phyloP scores from a whole-genome alignment of 2,113 vertebrate species.

The Notothenia rossii region DNA sequence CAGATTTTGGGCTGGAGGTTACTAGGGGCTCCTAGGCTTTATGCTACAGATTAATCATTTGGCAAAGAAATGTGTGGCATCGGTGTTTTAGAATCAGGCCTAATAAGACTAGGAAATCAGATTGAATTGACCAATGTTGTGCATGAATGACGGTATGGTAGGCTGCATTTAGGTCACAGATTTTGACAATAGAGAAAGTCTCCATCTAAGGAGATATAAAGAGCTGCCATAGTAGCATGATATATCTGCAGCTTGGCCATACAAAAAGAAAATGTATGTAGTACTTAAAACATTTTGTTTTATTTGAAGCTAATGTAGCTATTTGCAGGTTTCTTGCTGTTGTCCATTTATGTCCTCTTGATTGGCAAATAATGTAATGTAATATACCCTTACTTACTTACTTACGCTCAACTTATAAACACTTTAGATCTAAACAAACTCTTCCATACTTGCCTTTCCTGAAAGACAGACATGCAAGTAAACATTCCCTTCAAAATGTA shows the following conservation, averaged over 20 bases:
- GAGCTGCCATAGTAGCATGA: not conserved
- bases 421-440: not conserved
- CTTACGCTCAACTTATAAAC: not conserved
- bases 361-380: too few relatives aligned
- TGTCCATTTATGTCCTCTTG: too few relatives aligned
- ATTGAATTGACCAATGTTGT: not conserved
- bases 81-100: slow-evolving; percentile 4
- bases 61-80: slow-evolving; percentile 2
- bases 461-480: not conserved
- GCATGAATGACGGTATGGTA: not conserved
- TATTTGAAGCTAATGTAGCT: too few relatives aligned
- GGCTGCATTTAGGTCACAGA: too few relatives aligned
- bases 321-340: too few relatives aligned
- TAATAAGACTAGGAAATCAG: not conserved
- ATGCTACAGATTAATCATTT: slow-evolving; percentile 35
- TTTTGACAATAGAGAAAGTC: too few relatives aligned
- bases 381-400: not conserved
- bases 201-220: too few relatives aligned
- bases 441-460: not conserved
- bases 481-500: slow-evolving; percentile 4
- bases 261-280: too few relatives aligned
- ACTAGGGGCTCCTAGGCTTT: slow-evolving; percentile 33
- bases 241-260: too few relatives aligned
- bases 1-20: slow-evolving; percentile 32
- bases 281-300: too few relatives aligned